These are phyloP conservation scores for Theodoxus fluviatilis DNA, from an alignment of 2,888 invertebrate species.

Conservation along the genomic window DNA sequence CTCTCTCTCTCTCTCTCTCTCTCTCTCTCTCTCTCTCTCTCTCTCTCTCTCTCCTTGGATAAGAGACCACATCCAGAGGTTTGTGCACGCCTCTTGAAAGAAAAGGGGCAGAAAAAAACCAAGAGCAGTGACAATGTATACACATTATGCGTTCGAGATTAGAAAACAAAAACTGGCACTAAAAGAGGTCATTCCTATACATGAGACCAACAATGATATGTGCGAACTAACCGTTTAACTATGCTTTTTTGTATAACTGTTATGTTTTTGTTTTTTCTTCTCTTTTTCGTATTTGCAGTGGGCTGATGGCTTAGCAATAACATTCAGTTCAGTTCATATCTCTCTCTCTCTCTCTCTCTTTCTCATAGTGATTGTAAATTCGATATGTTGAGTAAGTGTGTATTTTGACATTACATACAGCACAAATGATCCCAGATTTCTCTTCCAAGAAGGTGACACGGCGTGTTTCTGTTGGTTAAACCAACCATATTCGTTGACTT, in stretches of 20 bases:
- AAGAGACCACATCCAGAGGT: neutral
- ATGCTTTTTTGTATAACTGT: neutral
- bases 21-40: constrained; percentile 16
- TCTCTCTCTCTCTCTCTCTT: no score
- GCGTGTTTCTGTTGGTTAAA: no score
- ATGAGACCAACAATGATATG: no score
- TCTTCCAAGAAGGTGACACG: neutral
- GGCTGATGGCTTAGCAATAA: no score
- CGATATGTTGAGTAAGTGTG: neutral
- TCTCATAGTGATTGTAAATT: neutral
- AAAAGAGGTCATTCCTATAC: no score
- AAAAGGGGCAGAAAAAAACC: neutral
- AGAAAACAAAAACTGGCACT: no score
- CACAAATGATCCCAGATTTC: neutral
- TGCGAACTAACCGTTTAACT: constrained; percentile 8
- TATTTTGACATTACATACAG: neutral
- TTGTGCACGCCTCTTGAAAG: neutral
- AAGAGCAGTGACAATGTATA: neutral
- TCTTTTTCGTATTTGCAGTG: neutral
- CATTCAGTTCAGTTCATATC: no score
- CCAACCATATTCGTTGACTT: no score
- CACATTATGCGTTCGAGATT: neutral
- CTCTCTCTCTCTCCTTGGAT: neutral
- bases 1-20: constrained; percentile 6
- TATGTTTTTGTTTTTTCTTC: neutral